Base-by-base conservation (phyloP, 2,113 vertebrate genomes). In the Diphyllodes magnificus region DNA sequence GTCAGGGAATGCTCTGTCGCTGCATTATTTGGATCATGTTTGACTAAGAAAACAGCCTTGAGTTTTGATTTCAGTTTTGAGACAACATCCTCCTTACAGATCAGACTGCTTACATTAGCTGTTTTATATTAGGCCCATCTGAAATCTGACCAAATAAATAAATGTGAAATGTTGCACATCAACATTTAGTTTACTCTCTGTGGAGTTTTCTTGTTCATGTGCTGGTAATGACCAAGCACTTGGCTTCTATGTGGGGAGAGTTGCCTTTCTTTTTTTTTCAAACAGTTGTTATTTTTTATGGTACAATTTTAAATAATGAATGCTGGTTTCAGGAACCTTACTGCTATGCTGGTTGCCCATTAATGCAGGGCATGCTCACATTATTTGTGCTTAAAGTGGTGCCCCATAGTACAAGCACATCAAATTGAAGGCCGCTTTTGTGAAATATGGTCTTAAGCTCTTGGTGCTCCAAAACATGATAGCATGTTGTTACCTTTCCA, bases 121-220 rank as follows among this genome's bases (percentile, higher is more conserved):
- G 11, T 31, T 89, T 93, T 80, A 11, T 56, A 85, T 76, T 31
- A 80, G 50, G 30, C 20, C 3, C 2, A 39, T 50, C 39, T 70
- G 64, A 95, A 90, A 86, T 81, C 35, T 82, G 64, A 84, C 80
- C 66, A 82, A 85, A 92, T 39, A 86, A 95, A 87, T 47, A 75
- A 75, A 68, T 65, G 23, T 47, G 45, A 75, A 91, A 64, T 57
- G 45, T 65, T 90, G 76, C 53, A 88, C 56, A 64, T 71, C 14
- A 44, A 33, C 27, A 49, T 82, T 80, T 63, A 86, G 31, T 80
- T 88, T 71, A 57, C 22, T 64, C 51, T 50, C 71, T 11, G 6
- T 72, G 47, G 57, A 94, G 35, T 39, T 71, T 78, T 88, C 71
- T 90, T 22, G 18, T 94, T 76, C 4, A 4, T 53, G 40, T n/a